Evolutionary conservation across 2,888 invertebrate genomes (phyloP).

Genomic region (Automeris io): DNA sequence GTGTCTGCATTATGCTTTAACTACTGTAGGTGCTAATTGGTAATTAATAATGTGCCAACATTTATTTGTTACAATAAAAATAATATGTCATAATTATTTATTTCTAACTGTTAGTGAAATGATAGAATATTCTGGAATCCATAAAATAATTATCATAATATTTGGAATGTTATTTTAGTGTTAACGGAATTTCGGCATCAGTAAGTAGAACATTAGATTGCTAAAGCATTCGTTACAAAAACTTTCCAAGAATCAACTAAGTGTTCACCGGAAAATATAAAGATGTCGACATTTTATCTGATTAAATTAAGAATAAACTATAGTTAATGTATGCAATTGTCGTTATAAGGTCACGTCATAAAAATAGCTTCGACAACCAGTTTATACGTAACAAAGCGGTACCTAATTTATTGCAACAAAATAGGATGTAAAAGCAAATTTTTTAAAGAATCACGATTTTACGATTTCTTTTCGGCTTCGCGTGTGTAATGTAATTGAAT

Average conservation of each 20-base stretch:
- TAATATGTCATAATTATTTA: too few species aligned
- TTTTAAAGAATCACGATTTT: not conserved
- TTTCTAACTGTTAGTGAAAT: too few species aligned
- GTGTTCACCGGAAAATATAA: not conserved
- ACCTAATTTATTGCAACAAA: too few species aligned
- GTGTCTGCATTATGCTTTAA: too few species aligned
- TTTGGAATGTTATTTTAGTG: too few species aligned
- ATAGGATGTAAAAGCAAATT: not conserved
- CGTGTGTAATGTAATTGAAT: not conserved
- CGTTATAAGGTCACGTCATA: not conserved
- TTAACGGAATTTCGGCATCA: too few species aligned
- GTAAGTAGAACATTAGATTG: too few species aligned
- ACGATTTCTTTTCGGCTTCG: not conserved
- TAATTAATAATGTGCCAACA: too few species aligned
- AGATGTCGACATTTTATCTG: not conserved
- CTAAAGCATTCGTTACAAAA: not conserved
- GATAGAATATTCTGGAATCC: too few species aligned
- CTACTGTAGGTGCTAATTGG: too few species aligned
- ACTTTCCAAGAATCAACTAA: not conserved
- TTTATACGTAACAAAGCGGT: constrained; percentile 1
- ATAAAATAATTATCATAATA: too few species aligned
- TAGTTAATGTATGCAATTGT: not conserved
- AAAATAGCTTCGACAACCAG: not conserved
- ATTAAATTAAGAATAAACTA: not conserved
- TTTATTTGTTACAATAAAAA: too few species aligned